Percentiles rank a stretch among this genome's conserved stretches.
phyloP scores from a whole-genome alignment of 2,888 invertebrate species.

The Trichacis sp. region DNA sequence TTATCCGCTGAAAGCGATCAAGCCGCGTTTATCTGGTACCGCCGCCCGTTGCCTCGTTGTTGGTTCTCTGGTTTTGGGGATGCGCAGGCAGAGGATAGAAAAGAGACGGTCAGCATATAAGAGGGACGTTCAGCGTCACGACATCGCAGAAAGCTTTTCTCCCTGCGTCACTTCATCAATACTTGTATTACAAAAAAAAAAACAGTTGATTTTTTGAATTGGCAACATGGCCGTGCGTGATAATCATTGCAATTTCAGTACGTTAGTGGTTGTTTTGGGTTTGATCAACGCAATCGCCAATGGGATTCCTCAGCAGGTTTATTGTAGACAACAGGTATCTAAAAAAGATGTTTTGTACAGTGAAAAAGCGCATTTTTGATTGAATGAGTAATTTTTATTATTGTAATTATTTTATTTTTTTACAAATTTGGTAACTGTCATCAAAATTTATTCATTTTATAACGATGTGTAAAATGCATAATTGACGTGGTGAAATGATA shows the following conservation, averaged over 20 bases:
- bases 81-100: conserved; percentile 43
- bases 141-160: conserved; percentile 33
- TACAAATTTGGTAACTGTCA: too few relatives aligned
- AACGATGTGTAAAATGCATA: too few relatives aligned
- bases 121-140: conserved; percentile 40
- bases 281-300: conserved; percentile 21
- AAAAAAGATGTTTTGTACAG: too few relatives aligned
- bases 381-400: too few relatives aligned
- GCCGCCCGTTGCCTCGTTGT: conserved; percentile 32
- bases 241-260: not conserved
- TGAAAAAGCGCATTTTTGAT: too few relatives aligned
- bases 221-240: not conserved
- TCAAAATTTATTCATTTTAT: too few relatives aligned
- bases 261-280: conserved; percentile 13
- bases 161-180: conserved; percentile 29
- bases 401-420: too few relatives aligned
- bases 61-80: conserved; percentile 39
- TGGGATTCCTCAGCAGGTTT: conserved; percentile 20
- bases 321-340: conserved; percentile 29
- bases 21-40: too few relatives aligned
- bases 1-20: too few relatives aligned
- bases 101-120: conserved; percentile 40
- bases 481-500: too few relatives aligned
- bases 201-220: not conserved
- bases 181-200: not conserved